Evolutionary conservation across 1,140 invertebrate genomes (phyloP).

Genomic region (Drosophila grimshawi): DNA sequence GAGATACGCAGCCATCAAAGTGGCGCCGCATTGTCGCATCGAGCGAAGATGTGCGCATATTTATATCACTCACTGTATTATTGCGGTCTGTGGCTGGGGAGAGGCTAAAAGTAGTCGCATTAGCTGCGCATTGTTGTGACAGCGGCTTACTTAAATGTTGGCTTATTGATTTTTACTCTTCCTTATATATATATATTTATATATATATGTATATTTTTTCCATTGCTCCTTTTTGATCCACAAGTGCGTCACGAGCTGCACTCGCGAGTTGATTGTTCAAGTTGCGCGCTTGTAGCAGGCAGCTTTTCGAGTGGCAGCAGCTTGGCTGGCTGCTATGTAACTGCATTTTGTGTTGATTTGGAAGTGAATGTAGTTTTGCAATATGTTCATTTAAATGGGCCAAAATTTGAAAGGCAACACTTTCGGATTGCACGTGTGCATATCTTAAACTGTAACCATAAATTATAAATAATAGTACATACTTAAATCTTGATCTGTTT

Average conservation of each 20-base stretch:
- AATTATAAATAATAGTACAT: background rate
- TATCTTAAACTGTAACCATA: slow-evolving; percentile 3
- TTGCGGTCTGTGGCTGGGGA: slow-evolving; percentile 9
- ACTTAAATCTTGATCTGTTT: too few species aligned
- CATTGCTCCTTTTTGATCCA: background rate
- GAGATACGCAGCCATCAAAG: slow-evolving; percentile 44
- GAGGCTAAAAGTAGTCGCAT: slow-evolving; percentile 37
- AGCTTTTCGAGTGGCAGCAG: slow-evolving; percentile 6
- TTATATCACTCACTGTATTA: slow-evolving; percentile 67
- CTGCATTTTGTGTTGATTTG: background rate
- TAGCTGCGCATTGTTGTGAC: slow-evolving; percentile 64
- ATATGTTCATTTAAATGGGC: slow-evolving; percentile 16
- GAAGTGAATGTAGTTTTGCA: slow-evolving; percentile 11
- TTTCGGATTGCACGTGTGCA: background rate
- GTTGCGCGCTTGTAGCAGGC: slow-evolving; percentile 19
- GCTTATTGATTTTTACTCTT: slow-evolving; percentile 65
- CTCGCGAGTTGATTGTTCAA: slow-evolving; percentile 24
- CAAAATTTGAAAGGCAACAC: background rate
- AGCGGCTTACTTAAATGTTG: slow-evolving; percentile 61
- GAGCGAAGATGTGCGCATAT: slow-evolving; percentile 67
- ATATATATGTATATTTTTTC: background rate
- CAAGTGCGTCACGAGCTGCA: slow-evolving; percentile 41
- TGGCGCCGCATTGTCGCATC: slow-evolving; percentile 58
- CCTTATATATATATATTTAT: slow-evolving; percentile 1
- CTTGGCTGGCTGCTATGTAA: slow-evolving; percentile 34